These are phyloP conservation scores for Chaetodon trifascialis DNA, from an alignment of 2,113 vertebrate genomes.

Conservation along the genomic window DNA sequence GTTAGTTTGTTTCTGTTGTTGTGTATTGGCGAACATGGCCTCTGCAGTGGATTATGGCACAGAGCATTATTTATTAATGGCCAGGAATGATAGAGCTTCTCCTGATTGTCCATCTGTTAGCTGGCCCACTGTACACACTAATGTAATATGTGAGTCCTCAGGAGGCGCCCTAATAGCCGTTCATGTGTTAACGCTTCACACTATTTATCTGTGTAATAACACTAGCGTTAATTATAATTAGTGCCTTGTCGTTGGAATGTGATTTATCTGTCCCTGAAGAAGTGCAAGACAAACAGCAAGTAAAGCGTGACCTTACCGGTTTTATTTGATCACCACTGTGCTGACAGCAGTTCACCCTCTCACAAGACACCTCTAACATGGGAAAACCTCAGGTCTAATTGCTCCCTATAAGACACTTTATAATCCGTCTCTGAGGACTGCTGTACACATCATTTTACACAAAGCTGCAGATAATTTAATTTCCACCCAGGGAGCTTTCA, in stretches of 20 bases:
- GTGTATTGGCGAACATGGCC: slow-evolving; percentile 51
- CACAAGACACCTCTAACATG: slow-evolving; percentile 72
- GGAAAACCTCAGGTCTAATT: slow-evolving; percentile 79
- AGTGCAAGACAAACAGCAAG: slow-evolving; percentile 49
- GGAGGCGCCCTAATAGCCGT: slow-evolving; percentile 68
- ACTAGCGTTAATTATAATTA: slow-evolving; percentile 72
- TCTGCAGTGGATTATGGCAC: slow-evolving; percentile 65
- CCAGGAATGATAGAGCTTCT: slow-evolving; percentile 51
- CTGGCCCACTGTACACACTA: slow-evolving; percentile 69
- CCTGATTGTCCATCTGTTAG: slow-evolving; percentile 78
- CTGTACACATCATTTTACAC: slow-evolving; percentile 76
- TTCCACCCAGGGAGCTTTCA: slow-evolving; percentile 70
- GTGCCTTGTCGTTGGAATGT: slow-evolving; percentile 53
- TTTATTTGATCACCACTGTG: slow-evolving; percentile 74
- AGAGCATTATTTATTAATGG: slow-evolving; percentile 78
- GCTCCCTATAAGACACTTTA: slow-evolving; percentile 74
- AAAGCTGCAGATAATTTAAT: slow-evolving; percentile 81
- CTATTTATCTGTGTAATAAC: slow-evolving; percentile 77
- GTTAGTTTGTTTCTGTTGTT: slow-evolving; percentile 43
- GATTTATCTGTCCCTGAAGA: slow-evolving; percentile 73
- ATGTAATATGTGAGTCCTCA: slow-evolving; percentile 68
- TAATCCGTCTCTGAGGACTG: slow-evolving; percentile 74
- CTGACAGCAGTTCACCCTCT: slow-evolving; percentile 60
- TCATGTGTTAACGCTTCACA: slow-evolving; percentile 69
- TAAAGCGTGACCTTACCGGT: slow-evolving; percentile 63